Evolutionary conservation across 1,140 invertebrate genomes (phyloP).

Genomic region (Artemia franciscana): DNA sequence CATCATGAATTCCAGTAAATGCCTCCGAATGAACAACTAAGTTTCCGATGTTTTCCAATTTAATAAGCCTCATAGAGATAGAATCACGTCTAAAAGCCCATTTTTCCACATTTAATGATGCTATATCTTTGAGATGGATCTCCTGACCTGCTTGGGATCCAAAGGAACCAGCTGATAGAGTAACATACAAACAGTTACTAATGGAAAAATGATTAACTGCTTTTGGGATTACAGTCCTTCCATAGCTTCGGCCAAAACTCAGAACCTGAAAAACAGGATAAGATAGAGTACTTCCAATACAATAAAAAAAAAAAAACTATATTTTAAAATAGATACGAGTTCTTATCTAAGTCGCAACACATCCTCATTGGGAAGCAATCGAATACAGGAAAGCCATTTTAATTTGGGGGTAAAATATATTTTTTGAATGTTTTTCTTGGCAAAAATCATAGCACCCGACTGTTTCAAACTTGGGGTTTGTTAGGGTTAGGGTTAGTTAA

Average conservation of each 20-base stretch:
- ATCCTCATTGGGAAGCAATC: too few relatives aligned
- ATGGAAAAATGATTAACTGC: not conserved
- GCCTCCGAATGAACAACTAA: not conserved
- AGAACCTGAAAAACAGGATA: not conserved
- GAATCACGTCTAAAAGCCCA: not conserved
- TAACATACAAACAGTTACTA: not conserved
- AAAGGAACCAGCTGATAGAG: not conserved
- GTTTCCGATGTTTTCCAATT: conserved; percentile 1
- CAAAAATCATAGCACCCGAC: too few relatives aligned
- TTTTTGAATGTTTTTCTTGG: too few relatives aligned
- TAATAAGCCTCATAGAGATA: not conserved
- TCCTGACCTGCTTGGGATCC: not conserved
- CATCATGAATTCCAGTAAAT: not conserved
- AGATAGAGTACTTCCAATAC: too few relatives aligned
- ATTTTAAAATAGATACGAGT: too few relatives aligned
- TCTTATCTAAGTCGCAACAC: too few relatives aligned
- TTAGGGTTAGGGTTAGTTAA: too few relatives aligned
- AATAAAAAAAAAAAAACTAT: too few relatives aligned
- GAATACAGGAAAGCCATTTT: too few relatives aligned
- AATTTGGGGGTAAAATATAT: too few relatives aligned
- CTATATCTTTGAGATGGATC: not conserved
- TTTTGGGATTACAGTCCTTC: not conserved
- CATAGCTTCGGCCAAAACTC: not conserved
- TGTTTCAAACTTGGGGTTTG: too few relatives aligned
- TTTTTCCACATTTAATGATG: not conserved